These are phyloP conservation scores for Ptilodon capucinus DNA, from an alignment of 2,888 invertebrate species.

Conservation along the genomic window DNA sequence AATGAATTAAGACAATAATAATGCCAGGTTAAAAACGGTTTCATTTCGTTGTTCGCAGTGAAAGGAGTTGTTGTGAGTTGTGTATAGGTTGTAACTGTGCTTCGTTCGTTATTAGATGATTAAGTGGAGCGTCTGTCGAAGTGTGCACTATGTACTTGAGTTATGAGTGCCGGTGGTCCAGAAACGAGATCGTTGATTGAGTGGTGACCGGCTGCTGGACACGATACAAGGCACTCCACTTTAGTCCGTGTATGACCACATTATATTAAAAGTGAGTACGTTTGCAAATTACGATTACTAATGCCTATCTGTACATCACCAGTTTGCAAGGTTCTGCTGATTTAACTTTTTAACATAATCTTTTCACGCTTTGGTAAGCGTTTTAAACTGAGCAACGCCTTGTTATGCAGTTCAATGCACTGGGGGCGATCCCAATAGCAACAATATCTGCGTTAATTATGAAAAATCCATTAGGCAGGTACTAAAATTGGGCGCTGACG, in stretches of 20 bases:
- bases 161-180: slow-evolving; percentile 33
- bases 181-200: slow-evolving; percentile 20
- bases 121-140: slow-evolving; percentile 41
- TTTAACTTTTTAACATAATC: too few species aligned
- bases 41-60: slow-evolving; percentile 65
- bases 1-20: slow-evolving; percentile 61
- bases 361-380: too few species aligned
- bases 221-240: slow-evolving; percentile 17
- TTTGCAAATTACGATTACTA: slow-evolving; percentile 3
- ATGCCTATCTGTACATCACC: not conserved
- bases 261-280: slow-evolving; percentile 36
- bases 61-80: slow-evolving; percentile 63
- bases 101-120: slow-evolving; percentile 44
- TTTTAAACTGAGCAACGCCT: too few species aligned
- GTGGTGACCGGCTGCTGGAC: slow-evolving; percentile 14
- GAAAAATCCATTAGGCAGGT: too few species aligned
- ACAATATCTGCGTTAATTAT: too few species aligned
- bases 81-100: slow-evolving; percentile 57
- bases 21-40: slow-evolving; percentile 48
- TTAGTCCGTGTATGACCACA: slow-evolving; percentile 29
- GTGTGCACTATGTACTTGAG: slow-evolving; percentile 44
- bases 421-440: too few species aligned
- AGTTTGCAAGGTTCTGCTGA: not conserved
- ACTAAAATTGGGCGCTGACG: too few species aligned
- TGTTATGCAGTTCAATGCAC: too few species aligned